Evolutionary conservation across 2,888 invertebrate species (phyloP), one percentile per base, ranked within the genome.

Genomic region (Scaptomyza polygonia): DNA sequence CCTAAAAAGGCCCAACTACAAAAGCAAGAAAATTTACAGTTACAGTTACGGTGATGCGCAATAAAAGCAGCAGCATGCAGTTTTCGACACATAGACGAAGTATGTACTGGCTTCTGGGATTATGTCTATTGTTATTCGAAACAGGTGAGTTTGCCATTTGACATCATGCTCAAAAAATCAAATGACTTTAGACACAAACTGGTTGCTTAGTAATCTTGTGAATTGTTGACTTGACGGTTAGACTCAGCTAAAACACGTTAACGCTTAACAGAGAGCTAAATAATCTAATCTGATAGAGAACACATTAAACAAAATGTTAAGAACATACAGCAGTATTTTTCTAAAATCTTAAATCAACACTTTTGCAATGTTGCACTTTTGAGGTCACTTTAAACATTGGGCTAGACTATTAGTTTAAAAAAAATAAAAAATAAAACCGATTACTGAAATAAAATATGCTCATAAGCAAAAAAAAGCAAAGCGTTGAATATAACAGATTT

Each of bases 21-120:
- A 62, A 68, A 72, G 55, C 71, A 77, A 62, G 68, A 74, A 79
- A 88, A 71, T 76, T 70, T 75, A 76, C 73, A 88, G 77, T 86
- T 79, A 77, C 77, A 85, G 82, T 78, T 82, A 78, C 66, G 62
- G 63, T 69, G 71, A 72, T 72, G 83, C 74, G 83, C 80, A 72
- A 87, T 58, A 87, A 71, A 54, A 66, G 62, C 67, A 62, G 62
- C 78, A 83, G 82, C 71, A 91, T 91, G 91, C 86, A 82, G 57
- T 81, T 80, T 82, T 70, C 79, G 73, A 72, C 71, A 77, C 77
- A 80, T 77, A 86, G 88, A 81, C 77, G 84, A 76, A 74, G 77
- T 65, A 84, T 89, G 68, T 81, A 89, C 73, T 90, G 89, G 86
- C 82, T 87, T 81, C 78, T 90, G 86, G 91, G 91, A 90, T 88